Percentiles rank a stretch among this genome's conserved stretches.
Evolutionary conservation across 2,797 vertebrate species (phyloP).

Genomic region (Sebastes ruberrimus): DNA sequence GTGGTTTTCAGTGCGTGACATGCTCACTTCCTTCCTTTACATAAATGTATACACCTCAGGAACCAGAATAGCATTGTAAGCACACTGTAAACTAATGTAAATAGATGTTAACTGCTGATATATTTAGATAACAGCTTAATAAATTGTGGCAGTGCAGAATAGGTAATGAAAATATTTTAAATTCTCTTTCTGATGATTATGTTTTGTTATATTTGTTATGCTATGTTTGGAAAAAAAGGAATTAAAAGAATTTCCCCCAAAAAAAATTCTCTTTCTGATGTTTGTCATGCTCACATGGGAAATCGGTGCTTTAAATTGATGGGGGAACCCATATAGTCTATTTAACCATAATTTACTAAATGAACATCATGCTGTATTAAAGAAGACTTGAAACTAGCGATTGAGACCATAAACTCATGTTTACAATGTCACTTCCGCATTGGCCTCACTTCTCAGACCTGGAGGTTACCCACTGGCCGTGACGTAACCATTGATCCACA

Average conservation of each 20-base stretch:
- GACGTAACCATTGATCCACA: too few species aligned
- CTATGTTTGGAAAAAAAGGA: too few species aligned
- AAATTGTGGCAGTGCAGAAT: neutral
- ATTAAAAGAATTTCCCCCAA: too few species aligned
- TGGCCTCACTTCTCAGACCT: too few species aligned
- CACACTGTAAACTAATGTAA: neutral
- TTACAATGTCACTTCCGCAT: too few species aligned
- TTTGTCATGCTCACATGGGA: neutral
- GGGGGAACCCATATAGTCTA: neutral
- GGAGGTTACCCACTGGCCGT: too few species aligned
- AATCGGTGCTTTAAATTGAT: neutral
- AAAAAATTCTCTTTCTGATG: neutral
- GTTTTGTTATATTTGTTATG: neutral
- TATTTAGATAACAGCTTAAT: neutral
- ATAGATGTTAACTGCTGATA: neutral
- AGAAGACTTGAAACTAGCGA: too few species aligned
- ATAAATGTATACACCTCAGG: neutral
- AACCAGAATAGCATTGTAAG: neutral
- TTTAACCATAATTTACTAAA: too few species aligned
- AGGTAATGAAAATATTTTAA: neutral
- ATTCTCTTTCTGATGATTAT: neutral
- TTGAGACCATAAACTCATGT: too few species aligned
- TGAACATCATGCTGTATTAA: too few species aligned
- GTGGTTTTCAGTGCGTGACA: neutral
- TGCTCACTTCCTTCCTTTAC: neutral